These are phyloP conservation scores for Dione vanillae DNA, from an alignment of 2,888 invertebrate genomes.

Conservation along the genomic window DNA sequence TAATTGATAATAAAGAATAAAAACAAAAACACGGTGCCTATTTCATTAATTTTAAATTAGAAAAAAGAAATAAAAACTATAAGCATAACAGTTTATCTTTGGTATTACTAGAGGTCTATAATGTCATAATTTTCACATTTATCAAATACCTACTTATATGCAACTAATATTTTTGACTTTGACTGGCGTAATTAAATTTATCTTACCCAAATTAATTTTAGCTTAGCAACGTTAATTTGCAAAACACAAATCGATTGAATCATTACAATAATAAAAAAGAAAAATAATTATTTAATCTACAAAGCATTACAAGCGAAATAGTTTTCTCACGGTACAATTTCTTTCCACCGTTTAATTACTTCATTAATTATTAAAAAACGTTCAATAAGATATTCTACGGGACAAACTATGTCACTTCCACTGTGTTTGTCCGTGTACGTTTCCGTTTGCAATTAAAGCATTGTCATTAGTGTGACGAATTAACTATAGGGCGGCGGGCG, in stretches of 20 bases:
- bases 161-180: too few species aligned
- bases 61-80: too few species aligned
- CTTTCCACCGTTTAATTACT: conserved; percentile 22
- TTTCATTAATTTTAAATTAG: too few species aligned
- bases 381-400: conserved; percentile 26
- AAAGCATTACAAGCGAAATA: conserved; percentile 22
- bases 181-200: neutral
- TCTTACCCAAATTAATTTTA: neutral
- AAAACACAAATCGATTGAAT: neutral
- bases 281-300: conserved; percentile 5
- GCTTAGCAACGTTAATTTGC: neutral
- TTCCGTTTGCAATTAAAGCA: conserved; percentile 78
- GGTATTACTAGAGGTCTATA: too few species aligned
- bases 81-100: too few species aligned
- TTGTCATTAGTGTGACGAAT: conserved; percentile 83
- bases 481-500: conserved; percentile 64
- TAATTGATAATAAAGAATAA: too few species aligned
- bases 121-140: too few species aligned
- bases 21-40: too few species aligned
- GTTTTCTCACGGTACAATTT: conserved; percentile 26
- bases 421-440: conserved; percentile 41
- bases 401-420: conserved; percentile 40
- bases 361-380: conserved; percentile 17
- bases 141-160: too few species aligned
- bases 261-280: neutral